A percentile compares a stretch with the other conserved stretches of the same genome.
Conservation (phyloP, 2,797 vertebrate species). For the Diceros bicornis region DNA sequence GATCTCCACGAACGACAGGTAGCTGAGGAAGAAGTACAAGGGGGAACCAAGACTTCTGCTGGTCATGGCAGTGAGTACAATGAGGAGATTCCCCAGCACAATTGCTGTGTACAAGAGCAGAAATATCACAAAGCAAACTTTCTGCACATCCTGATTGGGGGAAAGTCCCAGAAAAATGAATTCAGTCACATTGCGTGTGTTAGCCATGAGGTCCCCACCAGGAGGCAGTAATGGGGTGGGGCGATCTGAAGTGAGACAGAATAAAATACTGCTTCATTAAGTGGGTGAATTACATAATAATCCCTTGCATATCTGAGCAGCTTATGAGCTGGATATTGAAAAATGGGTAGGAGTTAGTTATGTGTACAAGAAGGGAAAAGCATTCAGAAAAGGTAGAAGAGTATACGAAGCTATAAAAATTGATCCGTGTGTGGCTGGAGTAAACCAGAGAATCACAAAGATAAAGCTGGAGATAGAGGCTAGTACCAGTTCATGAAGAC, state of each 20-base stretch:
- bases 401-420: neutral
- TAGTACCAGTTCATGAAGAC: neutral
- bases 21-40: constrained; percentile 78
- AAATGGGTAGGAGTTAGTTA: neutral
- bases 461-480: neutral
- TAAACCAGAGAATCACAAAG: neutral
- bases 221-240: neutral
- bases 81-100: constrained; percentile 68
- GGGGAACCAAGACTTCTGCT: constrained; percentile 63
- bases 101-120: constrained; percentile 60
- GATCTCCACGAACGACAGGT: constrained; percentile 75
- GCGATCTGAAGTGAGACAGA: constrained; percentile 32
- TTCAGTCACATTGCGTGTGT: constrained; percentile 62
- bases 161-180: constrained; percentile 77
- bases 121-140: constrained; percentile 70
- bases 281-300: neutral
- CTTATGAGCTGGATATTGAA: neutral
- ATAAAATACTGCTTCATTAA: neutral
- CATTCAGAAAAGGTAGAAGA: neutral
- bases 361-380: neutral
- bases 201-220: neutral
- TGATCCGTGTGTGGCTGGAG: neutral
- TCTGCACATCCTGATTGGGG: neutral
- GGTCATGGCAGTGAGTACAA: constrained; percentile 27
- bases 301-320: neutral